These are phyloP conservation scores for Chromis chromis DNA, from an alignment of 2,797 vertebrate genomes.

Conservation along the genomic window DNA sequence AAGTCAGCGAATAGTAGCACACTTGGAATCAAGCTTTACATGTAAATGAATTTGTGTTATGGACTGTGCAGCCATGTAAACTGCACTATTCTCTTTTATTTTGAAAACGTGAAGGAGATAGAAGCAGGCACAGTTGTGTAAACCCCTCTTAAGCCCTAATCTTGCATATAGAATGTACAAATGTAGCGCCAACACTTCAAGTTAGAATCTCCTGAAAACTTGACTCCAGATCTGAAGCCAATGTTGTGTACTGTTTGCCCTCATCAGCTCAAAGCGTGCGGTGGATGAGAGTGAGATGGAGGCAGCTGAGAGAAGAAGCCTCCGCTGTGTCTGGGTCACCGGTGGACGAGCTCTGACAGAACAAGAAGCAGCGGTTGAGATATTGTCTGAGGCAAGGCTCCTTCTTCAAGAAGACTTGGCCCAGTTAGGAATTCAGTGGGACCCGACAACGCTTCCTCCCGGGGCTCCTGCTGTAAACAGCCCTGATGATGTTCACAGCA, in stretches of 20 bases:
- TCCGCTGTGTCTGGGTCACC: slow-evolving; percentile 89
- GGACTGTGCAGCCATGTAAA: not conserved
- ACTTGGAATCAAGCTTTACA: not conserved
- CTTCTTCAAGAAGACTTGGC: slow-evolving; percentile 93
- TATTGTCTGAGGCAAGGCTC: slow-evolving; percentile 90
- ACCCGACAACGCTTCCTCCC: slow-evolving; percentile 74
- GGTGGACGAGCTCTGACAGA: slow-evolving; percentile 91
- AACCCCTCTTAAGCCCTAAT: not conserved
- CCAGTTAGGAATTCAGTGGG: slow-evolving; percentile 91
- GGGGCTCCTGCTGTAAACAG: slow-evolving; percentile 23
- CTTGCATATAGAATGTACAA: not conserved
- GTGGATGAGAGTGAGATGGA: slow-evolving; percentile 94
- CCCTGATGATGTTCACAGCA: slow-evolving; percentile 16
- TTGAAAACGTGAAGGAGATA: not conserved
- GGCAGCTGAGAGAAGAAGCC: slow-evolving; percentile 88
- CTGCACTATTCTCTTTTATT: not conserved
- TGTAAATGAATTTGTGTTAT: not conserved
- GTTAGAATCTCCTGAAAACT: not conserved
- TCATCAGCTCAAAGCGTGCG: slow-evolving; percentile 86
- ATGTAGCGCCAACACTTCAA: slow-evolving; percentile 1
- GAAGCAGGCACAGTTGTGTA: not conserved
- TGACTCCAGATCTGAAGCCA: not conserved
- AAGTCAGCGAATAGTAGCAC: not conserved
- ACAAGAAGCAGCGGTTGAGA: slow-evolving; percentile 89
- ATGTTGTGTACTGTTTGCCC: not conserved